Evolutionary conservation across 2,888 invertebrate species (phyloP).

Genomic region (Rutpela maculata): DNA sequence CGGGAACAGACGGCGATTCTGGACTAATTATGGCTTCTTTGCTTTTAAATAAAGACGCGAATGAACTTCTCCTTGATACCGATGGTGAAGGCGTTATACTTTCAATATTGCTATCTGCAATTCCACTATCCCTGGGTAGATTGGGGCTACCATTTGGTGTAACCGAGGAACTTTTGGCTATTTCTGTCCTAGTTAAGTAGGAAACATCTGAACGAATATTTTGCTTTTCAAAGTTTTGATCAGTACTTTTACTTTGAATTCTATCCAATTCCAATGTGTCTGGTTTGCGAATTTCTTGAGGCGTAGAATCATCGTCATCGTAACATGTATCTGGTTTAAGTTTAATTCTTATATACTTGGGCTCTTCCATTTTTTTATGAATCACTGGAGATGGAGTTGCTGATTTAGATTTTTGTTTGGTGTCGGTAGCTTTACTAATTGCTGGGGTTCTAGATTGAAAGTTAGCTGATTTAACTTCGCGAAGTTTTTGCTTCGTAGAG

Average conservation of each 20-base stretch:
- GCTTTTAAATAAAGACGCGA: slow-evolving; percentile 87
- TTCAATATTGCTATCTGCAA: slow-evolving; percentile 54
- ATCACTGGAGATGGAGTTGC: slow-evolving; percentile 50
- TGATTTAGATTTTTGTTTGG: slow-evolving; percentile 59
- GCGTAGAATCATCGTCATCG: slow-evolving; percentile 72
- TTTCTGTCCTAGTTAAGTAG: slow-evolving; percentile 3
- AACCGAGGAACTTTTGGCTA: slow-evolving; percentile 15
- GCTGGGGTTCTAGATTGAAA: slow-evolving; percentile 44
- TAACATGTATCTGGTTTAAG: slow-evolving; percentile 86
- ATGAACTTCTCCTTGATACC: slow-evolving; percentile 86
- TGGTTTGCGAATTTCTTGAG: slow-evolving; percentile 76
- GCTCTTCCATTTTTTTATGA: slow-evolving; percentile 63
- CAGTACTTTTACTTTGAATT: slow-evolving; percentile 42
- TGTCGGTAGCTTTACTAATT: slow-evolving; percentile 34
- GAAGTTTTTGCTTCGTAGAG: slow-evolving; percentile 39
- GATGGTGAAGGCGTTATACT: slow-evolving; percentile 82
- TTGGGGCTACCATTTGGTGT: slow-evolving; percentile 74
- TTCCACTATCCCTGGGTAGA: slow-evolving; percentile 65
- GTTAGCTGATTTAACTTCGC: slow-evolving; percentile 58
- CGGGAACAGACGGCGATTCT: slow-evolving; percentile 76
- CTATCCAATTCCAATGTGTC: slow-evolving; percentile 75
- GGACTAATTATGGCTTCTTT: slow-evolving; percentile 81
- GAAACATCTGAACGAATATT: background rate
- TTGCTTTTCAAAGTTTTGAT: slow-evolving; percentile 43
- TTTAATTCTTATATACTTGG: slow-evolving; percentile 81